Evolutionary conservation across 2,797 vertebrate genomes (phyloP).

Genomic region (Trematomus bernacchii): DNA sequence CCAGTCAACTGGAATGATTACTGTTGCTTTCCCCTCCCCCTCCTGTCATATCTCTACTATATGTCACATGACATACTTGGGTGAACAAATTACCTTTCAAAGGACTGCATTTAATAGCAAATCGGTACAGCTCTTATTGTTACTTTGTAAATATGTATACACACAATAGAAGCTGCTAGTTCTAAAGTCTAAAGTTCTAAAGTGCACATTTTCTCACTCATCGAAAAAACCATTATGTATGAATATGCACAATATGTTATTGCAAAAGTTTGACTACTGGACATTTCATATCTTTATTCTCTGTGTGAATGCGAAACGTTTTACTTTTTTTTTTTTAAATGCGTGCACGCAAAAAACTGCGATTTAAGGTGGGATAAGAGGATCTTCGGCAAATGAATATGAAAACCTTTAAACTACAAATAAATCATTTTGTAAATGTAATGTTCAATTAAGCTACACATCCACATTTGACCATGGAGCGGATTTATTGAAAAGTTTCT

Average conservation of each 20-base stretch:
- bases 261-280: not conserved
- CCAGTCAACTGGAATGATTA: conserved; percentile 7
- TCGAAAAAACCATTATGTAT: not conserved
- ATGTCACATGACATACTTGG: not conserved
- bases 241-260: not conserved
- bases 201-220: not conserved
- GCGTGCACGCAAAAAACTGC: not conserved
- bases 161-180: not conserved
- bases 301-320: no score
- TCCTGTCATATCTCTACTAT: not conserved
- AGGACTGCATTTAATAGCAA: not conserved
- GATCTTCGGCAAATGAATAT: not conserved
- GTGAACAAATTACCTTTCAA: not conserved
- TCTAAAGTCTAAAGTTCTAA: not conserved
- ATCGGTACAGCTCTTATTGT: not conserved
- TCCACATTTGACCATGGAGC: not conserved
- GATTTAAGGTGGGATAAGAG: not conserved
- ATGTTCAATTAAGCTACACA: no score
- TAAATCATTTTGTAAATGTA: not conserved
- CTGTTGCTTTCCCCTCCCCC: not conserved
- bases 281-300: not conserved
- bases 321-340: no score
- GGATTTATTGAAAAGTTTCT: not conserved
- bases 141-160: not conserved
- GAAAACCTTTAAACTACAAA: not conserved